Base-by-base conservation (phyloP, 37 sponge, comb jelly and placozoan genomes). In the Axinella damicornis region DNA sequence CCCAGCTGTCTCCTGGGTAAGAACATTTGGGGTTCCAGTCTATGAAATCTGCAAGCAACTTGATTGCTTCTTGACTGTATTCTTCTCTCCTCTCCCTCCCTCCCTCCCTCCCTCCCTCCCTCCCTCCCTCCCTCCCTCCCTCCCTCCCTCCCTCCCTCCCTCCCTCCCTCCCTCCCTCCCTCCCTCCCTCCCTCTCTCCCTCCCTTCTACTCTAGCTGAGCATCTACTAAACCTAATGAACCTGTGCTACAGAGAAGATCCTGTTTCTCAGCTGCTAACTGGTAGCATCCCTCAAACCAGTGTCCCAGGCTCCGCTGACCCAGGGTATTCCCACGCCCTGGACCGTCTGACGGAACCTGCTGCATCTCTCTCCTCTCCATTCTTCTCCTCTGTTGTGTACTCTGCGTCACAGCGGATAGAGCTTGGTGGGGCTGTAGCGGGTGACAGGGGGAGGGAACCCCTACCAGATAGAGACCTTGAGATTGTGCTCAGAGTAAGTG, bases 1-100 rank as follows among this genome's bases (percentile, higher is more conserved):
- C 21, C 79, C 20, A 40, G 58, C 54, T 79, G 91, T 37, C 58
- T 93, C 22, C 69, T 91, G 28, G 83, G 92, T 91, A 34, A 80
- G 63, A 61, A 46, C 9, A 9, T 12, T 22, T 4, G 5, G 4
- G 12, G 2, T 61, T 4, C n/a, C 11, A 61, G 27, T 27, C 12
- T 2, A 61, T 14, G 11, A 22, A 61, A 5, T 61, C 18, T 20
- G 57, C 18, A 56, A 15, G 57, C 15, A 56, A 56, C 18, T 56
- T 18, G 15, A 56, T 20, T 18, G 18, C 18, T 56, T 56, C 57
- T 61, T 2, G 27, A 61, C 2, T 61, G n/a, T 2, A 4, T 25
- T 25, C 63, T 61, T 61, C n/a, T 61, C 25, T 61, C n/a, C 63
- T 56, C 17, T 20, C 57, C 15, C 57, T 24, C 25, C 15, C 65